These are phyloP conservation scores for Reticulitermes lucifugus DNA, from an alignment of 2,888 invertebrate genomes.

Conservation along the genomic window DNA sequence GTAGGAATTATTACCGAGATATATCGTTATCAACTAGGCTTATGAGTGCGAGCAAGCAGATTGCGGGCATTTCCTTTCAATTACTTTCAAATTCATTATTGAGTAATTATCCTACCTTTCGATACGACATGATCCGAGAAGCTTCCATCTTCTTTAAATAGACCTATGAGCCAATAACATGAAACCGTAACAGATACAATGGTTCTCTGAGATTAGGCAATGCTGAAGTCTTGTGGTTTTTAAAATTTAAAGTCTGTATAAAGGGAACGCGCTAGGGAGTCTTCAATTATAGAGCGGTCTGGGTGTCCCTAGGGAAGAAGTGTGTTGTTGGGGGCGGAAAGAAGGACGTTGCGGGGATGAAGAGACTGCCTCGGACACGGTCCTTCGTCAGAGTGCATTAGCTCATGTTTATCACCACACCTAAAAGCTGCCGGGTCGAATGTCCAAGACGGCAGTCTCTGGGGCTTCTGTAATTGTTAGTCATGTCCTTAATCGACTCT, in stretches of 20 bases:
- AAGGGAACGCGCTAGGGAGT: slow-evolving; percentile 2
- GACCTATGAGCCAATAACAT: no score
- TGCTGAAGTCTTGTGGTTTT: neutral
- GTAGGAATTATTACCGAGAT: no score
- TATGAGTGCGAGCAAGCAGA: no score
- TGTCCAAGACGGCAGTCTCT: neutral
- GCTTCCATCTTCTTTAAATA: no score
- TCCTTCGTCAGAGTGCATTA: neutral
- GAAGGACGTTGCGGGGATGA: neutral
- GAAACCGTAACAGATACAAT: no score
- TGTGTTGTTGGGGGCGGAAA: slow-evolving; percentile 7
- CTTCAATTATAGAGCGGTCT: slow-evolving; percentile 10
- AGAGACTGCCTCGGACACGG: neutral
- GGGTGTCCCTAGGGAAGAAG: slow-evolving; percentile 8
- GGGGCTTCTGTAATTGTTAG: no score
- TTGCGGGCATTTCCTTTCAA: no score
- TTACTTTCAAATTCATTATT: no score
- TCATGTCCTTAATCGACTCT: no score
- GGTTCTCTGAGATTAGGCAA: neutral
- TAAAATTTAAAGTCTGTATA: neutral
- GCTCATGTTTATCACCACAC: neutral
- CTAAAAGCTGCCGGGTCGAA: neutral
- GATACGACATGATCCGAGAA: no score
- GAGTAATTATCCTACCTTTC: no score
- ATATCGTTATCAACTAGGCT: no score